A percentile compares a stretch with the other conserved stretches of the same genome.
phyloP scores from a whole-genome alignment of 2,113 vertebrate species.

The Orycteropus afer region DNA sequence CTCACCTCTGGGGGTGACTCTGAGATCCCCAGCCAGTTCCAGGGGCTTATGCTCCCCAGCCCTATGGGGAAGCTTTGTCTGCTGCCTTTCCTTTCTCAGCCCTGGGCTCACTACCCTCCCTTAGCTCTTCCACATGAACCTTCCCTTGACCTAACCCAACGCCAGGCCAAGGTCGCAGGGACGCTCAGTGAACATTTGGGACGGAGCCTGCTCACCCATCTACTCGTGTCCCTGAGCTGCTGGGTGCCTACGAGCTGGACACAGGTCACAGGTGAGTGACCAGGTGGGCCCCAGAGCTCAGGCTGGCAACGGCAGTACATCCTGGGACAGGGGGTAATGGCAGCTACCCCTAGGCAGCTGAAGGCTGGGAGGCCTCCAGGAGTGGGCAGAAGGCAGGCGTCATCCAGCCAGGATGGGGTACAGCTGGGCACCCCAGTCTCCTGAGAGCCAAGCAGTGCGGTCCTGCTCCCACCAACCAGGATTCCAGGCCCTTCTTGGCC shows the following conservation, averaged over 20 bases:
- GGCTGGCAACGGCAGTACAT: not conserved
- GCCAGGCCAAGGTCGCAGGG: not conserved
- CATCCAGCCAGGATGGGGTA: not conserved
- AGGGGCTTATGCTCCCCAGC: not conserved
- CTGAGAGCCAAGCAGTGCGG: no score
- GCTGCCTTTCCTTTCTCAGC: no score
- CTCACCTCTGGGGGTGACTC: not conserved
- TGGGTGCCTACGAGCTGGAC: not conserved
- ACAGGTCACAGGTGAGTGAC: not conserved
- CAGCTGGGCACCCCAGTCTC: not conserved
- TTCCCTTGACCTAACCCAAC: no score
- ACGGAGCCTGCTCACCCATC: not conserved
- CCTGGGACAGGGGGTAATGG: not conserved
- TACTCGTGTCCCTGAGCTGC: not conserved
- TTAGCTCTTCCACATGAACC: no score
- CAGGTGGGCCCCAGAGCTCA: not conserved
- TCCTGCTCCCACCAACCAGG: rapidly evolving
- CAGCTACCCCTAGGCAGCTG: not conserved
- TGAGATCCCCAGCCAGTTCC: not conserved
- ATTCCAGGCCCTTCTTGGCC: not conserved
- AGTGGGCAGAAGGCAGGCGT: not conserved
- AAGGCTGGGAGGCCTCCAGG: not conserved
- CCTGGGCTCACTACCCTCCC: not conserved
- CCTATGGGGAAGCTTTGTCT: not conserved
- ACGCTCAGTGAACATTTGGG: not conserved